A percentile compares a stretch with the other conserved stretches of the same genome.
Evolutionary conservation across 2,888 invertebrate species (phyloP).

Genomic region (Temnothorax ravouxi): DNA sequence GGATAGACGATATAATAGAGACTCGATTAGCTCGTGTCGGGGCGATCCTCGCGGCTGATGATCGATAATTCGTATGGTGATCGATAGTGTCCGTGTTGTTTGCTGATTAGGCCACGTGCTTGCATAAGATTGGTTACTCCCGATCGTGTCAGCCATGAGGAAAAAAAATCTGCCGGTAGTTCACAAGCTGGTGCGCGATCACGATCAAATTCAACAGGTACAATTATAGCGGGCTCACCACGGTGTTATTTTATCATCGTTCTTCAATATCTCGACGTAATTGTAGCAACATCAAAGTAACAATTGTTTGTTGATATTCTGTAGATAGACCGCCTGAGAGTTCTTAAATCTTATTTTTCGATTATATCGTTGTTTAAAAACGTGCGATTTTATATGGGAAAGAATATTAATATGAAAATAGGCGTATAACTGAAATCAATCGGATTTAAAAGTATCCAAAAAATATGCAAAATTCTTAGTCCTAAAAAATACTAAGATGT

Average conservation of each 20-base stretch:
- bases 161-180: conserved; percentile 84
- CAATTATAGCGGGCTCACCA: conserved; percentile 3
- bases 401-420: not conserved
- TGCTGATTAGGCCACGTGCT: conserved; percentile 38
- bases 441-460: not conserved
- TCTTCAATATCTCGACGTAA: not conserved
- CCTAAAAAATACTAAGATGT: not conserved
- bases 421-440: not conserved
- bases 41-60: conserved; percentile 61
- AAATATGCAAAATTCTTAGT: not conserved
- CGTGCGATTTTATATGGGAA: not conserved
- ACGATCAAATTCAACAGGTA: conserved; percentile 78
- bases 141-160: conserved; percentile 78
- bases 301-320: not conserved
- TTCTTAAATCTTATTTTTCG: not conserved
- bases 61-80: conserved; percentile 67
- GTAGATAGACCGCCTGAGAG: not conserved
- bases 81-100: conserved; percentile 55
- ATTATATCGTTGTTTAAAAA: not conserved
- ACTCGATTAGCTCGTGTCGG: conserved; percentile 69
- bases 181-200: conserved; percentile 83
- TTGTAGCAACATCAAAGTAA: not conserved
- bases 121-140: not conserved
- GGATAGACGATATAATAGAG: conserved; percentile 43
- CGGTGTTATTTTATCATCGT: not conserved